Conservation (phyloP, 1,140 invertebrate species). For the Cyrtorhinus lividipennis region DNA sequence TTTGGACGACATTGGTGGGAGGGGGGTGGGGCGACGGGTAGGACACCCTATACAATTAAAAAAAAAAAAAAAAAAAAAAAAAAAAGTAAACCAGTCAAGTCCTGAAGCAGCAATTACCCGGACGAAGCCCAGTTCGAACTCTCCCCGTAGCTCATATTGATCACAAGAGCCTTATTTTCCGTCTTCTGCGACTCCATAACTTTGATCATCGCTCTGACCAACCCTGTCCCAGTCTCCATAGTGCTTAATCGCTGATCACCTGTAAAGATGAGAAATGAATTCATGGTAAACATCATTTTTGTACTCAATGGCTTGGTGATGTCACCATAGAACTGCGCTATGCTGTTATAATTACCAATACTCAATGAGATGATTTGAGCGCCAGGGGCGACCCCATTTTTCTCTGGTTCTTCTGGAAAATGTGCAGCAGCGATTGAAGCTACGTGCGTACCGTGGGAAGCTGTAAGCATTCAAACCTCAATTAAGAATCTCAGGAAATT, state of each 20-base stretch:
- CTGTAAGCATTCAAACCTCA: constrained; percentile 38
- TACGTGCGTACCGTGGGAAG: constrained; percentile 92
- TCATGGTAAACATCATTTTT: neutral
- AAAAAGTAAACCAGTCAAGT: too few relatives aligned
- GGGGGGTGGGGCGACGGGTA: too few relatives aligned
- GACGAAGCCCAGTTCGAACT: constrained; percentile 75
- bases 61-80: too few relatives aligned
- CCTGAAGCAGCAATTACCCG: constrained; percentile 54
- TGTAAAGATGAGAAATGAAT: constrained; percentile 23
- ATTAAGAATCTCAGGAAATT: too few relatives aligned
- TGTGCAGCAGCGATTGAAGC: constrained; percentile 86
- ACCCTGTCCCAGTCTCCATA: constrained; percentile 91
- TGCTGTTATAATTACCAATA: constrained; percentile 62
- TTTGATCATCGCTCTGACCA: constrained; percentile 79
- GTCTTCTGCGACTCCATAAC: constrained; percentile 50
- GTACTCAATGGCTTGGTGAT: too few relatives aligned
- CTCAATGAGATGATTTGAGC: constrained; percentile 88
- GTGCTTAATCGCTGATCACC: constrained; percentile 71
- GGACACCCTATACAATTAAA: too few relatives aligned
- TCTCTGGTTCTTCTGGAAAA: constrained; percentile 77
- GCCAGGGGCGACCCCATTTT: constrained; percentile 91
- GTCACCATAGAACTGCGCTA: too few relatives aligned
- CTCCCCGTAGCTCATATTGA: constrained; percentile 98
- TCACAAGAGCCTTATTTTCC: constrained; percentile 53
- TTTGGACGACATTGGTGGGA: too few relatives aligned